Base-by-base conservation (phyloP, 2,888 invertebrate species). In the Pseudanteris insignis region DNA sequence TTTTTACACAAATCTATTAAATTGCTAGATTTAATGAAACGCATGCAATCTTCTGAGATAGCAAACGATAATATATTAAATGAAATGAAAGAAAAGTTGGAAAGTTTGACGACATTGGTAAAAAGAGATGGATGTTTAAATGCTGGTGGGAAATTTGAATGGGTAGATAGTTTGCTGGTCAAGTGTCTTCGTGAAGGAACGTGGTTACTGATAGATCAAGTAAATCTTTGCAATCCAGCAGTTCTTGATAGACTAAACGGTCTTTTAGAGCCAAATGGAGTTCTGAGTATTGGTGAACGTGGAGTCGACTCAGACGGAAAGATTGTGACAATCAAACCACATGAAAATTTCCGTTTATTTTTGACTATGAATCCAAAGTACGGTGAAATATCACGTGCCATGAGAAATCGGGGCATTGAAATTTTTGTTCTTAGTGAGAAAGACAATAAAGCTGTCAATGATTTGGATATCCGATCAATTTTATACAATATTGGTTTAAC, bases 401-500 rank as follows among this genome's bases (percentile, higher is more conserved):
- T 99, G 99, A 86, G 98, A 58, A 99, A 99, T 80, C 86, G 99
- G 72, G 96, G 98, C 2, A 88, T 99, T 0, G 99, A 99, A 83
- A 89, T 99, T 69, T 91, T 81, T 74, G 75, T 91, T 48, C 74
- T 82, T 10, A 76, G 78, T 32, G 73, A 77, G 8, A 71, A 68
- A 3, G 77, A 79, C 36, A 66, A 77, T 40, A 12, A 62, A 18
- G 26, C 63, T 2, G 38, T 54, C 3, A 67, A 72, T 28, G 66
- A 73, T 24, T 71, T 80, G 13, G 87, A 88, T 70, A 74, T 83
- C 53, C 83, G 82, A 64, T 82, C 84, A 26, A 74, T 87, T 61
- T 78, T 87, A 0, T 76, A 81, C 60, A 73, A 79, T 26, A 79
- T 81, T 55, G 86, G 86, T 4, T 70, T 85, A n/a, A 69, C 65